Conservation (phyloP, 2,888 invertebrate species). For the Zhuqinia jingwanae region DNA sequence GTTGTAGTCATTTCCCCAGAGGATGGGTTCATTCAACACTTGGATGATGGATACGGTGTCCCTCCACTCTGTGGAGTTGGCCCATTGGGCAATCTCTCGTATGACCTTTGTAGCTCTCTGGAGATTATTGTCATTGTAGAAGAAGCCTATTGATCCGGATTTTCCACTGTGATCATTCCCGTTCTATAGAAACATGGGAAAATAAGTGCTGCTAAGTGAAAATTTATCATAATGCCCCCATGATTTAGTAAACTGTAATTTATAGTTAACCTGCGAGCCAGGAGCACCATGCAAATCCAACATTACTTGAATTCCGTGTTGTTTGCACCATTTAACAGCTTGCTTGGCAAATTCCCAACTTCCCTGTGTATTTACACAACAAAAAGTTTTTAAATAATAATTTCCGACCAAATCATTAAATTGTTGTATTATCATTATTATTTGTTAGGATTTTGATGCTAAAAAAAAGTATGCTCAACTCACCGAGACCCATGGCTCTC, state of each 20-base stretch:
- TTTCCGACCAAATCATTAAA: no score
- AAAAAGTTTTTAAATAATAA: no score
- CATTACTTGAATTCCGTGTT: conserved; percentile 77
- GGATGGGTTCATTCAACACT: conserved; percentile 77
- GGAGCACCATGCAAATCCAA: conserved; percentile 79
- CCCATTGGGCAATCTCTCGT: conserved; percentile 73
- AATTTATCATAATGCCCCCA: neutral
- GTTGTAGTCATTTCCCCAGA: conserved; percentile 76
- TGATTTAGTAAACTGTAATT: neutral
- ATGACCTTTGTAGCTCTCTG: conserved; percentile 73
- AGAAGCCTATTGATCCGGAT: conserved; percentile 73
- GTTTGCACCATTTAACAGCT: conserved; percentile 76
- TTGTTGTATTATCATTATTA: no score
- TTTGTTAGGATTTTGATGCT: no score
- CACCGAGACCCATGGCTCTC: conserved; percentile 75
- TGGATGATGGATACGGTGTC: conserved; percentile 77
- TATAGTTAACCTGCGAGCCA: conserved; percentile 73
- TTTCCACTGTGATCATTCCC: conserved; percentile 78
- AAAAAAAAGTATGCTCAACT: no score
- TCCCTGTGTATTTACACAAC: no score
- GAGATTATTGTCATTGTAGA: conserved; percentile 75
- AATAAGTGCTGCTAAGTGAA: no score
- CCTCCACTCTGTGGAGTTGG: conserved; percentile 74
- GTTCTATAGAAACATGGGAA: conserved; percentile 60
- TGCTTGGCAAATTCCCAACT: conserved; percentile 76